Conservation (phyloP, 2,888 invertebrate species). For the Lamproptera curius region DNA sequence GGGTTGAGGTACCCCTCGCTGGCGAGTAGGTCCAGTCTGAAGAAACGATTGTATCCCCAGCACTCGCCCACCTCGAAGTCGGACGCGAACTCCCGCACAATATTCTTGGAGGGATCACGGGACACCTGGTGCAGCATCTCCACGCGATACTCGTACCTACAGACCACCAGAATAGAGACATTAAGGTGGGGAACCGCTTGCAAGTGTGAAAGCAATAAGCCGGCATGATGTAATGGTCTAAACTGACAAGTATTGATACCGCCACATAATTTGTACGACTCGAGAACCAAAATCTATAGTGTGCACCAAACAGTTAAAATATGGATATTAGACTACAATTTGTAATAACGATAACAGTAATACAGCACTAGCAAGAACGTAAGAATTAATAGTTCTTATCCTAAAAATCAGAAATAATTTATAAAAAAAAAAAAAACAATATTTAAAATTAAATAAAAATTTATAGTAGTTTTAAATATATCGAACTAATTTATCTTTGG, state of each 20-base stretch:
- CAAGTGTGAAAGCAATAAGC: conserved; percentile 3
- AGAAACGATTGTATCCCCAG: conserved; percentile 97
- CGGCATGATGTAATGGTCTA: not conserved
- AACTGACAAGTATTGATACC: not conserved
- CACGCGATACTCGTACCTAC: conserved; percentile 94
- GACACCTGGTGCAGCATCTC: conserved; percentile 96
- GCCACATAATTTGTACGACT: no score
- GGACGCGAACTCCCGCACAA: conserved; percentile 95
- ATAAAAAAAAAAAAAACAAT: no score
- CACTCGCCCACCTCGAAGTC: conserved; percentile 98
- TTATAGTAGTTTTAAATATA: no score
- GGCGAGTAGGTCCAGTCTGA: conserved; percentile 91
- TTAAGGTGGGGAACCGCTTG: conserved; percentile 1
- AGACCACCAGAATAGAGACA: not conserved
- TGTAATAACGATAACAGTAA: no score
- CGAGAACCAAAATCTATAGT: no score
- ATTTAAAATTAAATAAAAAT: no score
- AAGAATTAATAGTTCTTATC: no score
- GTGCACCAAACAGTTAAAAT: no score
- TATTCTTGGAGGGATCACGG: conserved; percentile 89
- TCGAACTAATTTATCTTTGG: no score
- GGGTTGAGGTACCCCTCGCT: conserved; percentile 94
- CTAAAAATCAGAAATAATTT: no score
- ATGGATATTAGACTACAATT: no score
- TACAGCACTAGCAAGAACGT: no score